Conservation (phyloP, 1,140 invertebrate species). For the Caenorhabditis brenneri region DNA sequence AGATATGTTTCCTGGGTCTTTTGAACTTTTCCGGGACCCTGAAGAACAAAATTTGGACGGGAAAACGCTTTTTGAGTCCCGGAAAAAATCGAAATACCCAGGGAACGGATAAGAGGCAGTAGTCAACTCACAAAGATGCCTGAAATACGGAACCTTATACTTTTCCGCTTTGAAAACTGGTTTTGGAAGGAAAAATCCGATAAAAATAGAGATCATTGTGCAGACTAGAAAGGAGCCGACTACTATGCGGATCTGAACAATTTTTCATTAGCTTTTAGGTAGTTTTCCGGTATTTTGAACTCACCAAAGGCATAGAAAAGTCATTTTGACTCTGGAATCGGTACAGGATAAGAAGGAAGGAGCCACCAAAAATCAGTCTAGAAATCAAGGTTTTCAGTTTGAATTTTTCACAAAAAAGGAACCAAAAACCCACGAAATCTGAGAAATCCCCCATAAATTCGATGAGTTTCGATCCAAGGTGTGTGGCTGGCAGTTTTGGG, state of each 20-base stretch:
- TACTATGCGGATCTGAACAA: neutral
- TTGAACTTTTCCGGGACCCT: too few species aligned
- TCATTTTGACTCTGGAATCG: neutral
- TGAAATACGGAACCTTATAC: conserved; percentile 1
- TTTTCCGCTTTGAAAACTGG: neutral
- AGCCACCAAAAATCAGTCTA: neutral
- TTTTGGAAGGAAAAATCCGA: neutral
- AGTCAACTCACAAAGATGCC: conserved; percentile 17
- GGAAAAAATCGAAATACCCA: too few species aligned
- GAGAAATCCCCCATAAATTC: neutral
- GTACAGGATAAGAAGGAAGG: neutral
- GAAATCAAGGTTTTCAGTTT: neutral
- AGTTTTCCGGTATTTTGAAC: neutral
- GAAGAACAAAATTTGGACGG: too few species aligned
- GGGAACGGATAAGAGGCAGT: too few species aligned
- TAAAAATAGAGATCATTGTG: neutral
- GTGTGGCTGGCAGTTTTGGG: neutral
- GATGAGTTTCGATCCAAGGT: conserved; percentile 19
- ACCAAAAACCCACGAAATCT: neutral
- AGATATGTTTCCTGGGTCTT: neutral
- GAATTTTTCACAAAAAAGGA: too few species aligned
- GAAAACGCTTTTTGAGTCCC: too few species aligned
- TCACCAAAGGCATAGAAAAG: conserved; percentile 17
- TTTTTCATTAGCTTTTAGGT: neutral
- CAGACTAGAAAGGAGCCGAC: neutral